Conservation (phyloP, 2,888 invertebrate genomes). For the Erebia ligea region DNA sequence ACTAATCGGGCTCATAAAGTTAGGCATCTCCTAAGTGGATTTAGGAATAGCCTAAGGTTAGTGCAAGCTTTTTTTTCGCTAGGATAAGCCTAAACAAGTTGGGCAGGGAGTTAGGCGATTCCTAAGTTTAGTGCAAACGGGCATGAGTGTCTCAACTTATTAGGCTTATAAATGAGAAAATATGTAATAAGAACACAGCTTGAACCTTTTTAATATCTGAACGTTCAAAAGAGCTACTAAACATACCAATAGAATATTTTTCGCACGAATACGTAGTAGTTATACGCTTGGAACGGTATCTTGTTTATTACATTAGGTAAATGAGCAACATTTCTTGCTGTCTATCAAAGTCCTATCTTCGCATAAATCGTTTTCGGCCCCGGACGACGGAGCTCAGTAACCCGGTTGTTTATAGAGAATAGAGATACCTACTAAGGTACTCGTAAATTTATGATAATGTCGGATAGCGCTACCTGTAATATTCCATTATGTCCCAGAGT, state of each 20-base stretch:
- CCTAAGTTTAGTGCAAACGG: too few relatives aligned
- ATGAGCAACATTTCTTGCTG: slow-evolving; percentile 4
- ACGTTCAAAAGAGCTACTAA: background rate
- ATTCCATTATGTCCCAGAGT: background rate
- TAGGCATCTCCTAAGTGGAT: too few relatives aligned
- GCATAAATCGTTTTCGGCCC: slow-evolving; percentile 11
- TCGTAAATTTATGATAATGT: background rate
- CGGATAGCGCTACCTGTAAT: background rate
- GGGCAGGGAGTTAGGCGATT: too few relatives aligned
- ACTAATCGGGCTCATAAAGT: too few relatives aligned
- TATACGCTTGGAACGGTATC: background rate
- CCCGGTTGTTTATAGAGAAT: background rate
- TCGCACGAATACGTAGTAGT: background rate
- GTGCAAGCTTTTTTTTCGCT: too few relatives aligned
- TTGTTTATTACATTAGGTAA: slow-evolving; percentile 13
- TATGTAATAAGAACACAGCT: background rate
- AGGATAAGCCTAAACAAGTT: too few relatives aligned
- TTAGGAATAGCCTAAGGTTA: too few relatives aligned
- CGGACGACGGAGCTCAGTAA: background rate
- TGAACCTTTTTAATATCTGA: background rate
- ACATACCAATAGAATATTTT: background rate
- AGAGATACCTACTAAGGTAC: background rate
- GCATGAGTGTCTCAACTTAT: background rate
- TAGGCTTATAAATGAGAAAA: background rate
- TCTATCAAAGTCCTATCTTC: slow-evolving; percentile 4